These are phyloP conservation scores for Amphimedon queenslandica DNA, from an alignment of 37 sponge, comb jelly and placozoan genomes.

Conservation along the genomic window DNA sequence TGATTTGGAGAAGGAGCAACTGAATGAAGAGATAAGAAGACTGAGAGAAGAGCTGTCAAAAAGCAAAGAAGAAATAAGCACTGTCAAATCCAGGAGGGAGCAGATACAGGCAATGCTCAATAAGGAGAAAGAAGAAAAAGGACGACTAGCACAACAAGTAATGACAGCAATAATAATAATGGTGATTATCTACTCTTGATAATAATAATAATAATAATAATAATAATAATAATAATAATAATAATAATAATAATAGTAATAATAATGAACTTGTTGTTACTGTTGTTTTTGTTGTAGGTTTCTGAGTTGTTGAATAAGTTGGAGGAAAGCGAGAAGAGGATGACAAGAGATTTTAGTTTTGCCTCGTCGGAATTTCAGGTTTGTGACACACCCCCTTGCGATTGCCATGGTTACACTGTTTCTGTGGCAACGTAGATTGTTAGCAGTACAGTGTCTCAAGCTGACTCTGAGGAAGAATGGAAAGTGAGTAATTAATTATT, in stretches of 20 bases:
- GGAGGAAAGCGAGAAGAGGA: slow-evolving; percentile 7
- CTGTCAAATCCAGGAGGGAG: too few relatives aligned
- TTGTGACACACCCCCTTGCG: background rate
- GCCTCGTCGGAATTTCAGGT: slow-evolving; percentile 38
- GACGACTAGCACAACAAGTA: background rate
- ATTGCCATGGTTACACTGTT: background rate
- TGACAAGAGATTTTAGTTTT: slow-evolving; percentile 11
- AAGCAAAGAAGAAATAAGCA: too few relatives aligned
- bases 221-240: too few relatives aligned
- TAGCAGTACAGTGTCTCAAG: slow-evolving; percentile 19
- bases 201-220: too few relatives aligned
- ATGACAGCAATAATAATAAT: background rate
- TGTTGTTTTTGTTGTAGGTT: background rate
- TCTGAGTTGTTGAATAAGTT: slow-evolving; percentile 8
- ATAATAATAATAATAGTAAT: background rate
- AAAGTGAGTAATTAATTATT: too few relatives aligned
- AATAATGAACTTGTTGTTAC: background rate
- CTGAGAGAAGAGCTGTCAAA: background rate
- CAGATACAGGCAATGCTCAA: slow-evolving; percentile 8
- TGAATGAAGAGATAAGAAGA: background rate
- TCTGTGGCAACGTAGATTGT: slow-evolving; percentile 10
- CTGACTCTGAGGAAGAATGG: slow-evolving; percentile 29
- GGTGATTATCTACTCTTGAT: too few relatives aligned
- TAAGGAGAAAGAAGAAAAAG: slow-evolving; percentile 29
- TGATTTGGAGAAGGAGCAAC: too few relatives aligned